Evolutionary conservation across 2,113 vertebrate species (phyloP), one percentile per base, ranked within the genome.

Genomic region (Isichthys henryi): DNA sequence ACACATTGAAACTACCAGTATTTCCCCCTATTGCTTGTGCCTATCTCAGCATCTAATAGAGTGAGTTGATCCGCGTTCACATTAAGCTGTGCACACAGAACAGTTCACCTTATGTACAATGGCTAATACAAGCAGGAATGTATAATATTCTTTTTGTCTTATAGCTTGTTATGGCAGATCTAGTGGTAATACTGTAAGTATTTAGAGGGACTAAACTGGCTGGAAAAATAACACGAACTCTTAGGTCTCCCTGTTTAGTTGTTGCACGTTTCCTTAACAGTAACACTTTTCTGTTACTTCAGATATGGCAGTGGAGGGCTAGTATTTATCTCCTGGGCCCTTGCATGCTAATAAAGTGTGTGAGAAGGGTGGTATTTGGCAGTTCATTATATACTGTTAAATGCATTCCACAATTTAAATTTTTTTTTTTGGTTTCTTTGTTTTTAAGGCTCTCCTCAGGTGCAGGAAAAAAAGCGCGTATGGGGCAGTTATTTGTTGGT

Each of bases 401-500:
- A 53, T n/a, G 31, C 48, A 53, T 39, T 56, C 48, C 84, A 52
- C 27, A 1, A 39, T 39, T 39, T n/a, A n/a, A n/a, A n/a, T n/a
- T 13, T 50, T 21, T 87, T 87, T 52, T 87, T 53, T 53, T 87
- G 49, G 49, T 87, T 87, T 86, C 13, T 87, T 56, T 49, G 48
- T 66, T 50, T 50, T 85, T 87, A 56, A 87, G 85, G 85, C 50
- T 27, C 49, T 53, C 17, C 27, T 87, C n/a, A 31, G 21, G 48
- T 53, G 3, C 50, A 19, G n/a, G 5, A 13, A 53, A n/a, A 49
- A 85, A 50, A 80, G 3, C 5, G 2, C 15, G 5, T 21, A 17
- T 39, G 74, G 35, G 6, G 74, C 83, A 50, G 45, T n/a, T n/a
- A 86, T 0, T 52, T 27, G 85, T 19, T 35, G 27, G 6, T 52